Conservation (phyloP, 2,797 vertebrate species). For the Cyclopterus lumpus region DNA sequence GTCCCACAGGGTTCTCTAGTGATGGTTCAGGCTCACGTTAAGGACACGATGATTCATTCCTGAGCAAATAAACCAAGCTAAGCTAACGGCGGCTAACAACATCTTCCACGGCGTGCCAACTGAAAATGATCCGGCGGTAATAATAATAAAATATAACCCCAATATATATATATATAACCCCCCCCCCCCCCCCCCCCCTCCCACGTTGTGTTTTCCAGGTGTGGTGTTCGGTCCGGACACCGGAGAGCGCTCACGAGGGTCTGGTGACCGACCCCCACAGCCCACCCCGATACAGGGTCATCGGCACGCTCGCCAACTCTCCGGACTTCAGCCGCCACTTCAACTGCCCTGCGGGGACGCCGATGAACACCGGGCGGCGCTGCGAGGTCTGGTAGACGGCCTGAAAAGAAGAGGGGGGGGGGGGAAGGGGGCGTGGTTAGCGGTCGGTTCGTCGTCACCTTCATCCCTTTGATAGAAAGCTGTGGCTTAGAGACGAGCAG, state of each 20-base stretch:
- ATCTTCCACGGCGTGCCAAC: background rate
- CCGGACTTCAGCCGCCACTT: slow-evolving; percentile 94
- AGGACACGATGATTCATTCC: background rate
- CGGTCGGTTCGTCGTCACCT: background rate
- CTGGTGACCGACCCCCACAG: slow-evolving; percentile 97
- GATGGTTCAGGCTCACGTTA: background rate
- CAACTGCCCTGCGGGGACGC: slow-evolving; percentile 87
- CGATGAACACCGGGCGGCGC: slow-evolving; percentile 94
- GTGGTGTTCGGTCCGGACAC: slow-evolving; percentile 96
- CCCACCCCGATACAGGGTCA: slow-evolving; percentile 93
- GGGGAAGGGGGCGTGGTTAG: background rate
- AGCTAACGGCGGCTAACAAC: background rate
- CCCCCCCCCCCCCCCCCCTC: no score
- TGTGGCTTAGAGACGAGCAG: slow-evolving; percentile 38
- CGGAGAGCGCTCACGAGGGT: slow-evolving; percentile 96
- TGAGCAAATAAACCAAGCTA: background rate
- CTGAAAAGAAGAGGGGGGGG: background rate
- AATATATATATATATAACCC: no score
- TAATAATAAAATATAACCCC: no score
- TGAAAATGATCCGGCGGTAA: background rate
- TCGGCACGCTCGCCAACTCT: slow-evolving; percentile 96
- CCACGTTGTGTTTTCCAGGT: slow-evolving; percentile 86
- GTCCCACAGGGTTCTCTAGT: background rate
- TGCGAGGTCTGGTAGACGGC: slow-evolving; percentile 94
- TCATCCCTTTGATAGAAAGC: no score